phyloP scores from a whole-genome alignment of 2,888 invertebrate genomes.

The Tenthredo distinguenda region DNA sequence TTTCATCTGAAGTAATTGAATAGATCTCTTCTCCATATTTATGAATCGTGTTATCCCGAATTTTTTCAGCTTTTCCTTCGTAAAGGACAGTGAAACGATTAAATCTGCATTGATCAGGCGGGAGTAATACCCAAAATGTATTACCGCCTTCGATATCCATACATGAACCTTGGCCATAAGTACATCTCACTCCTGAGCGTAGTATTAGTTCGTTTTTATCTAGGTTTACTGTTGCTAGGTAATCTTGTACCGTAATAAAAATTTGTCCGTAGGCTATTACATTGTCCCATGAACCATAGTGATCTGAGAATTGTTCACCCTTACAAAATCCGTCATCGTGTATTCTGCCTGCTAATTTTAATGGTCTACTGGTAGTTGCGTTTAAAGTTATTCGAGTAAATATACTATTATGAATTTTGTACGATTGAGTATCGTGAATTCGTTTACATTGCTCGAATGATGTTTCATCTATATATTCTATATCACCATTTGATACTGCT shows the following conservation, averaged over 20 bases:
- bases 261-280: conserved; percentile 39
- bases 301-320: conserved; percentile 49
- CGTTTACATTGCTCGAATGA: not conserved
- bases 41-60: too few species aligned
- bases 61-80: too few species aligned
- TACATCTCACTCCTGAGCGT: conserved; percentile 18
- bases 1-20: too few species aligned
- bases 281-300: conserved; percentile 51
- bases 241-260: conserved; percentile 42
- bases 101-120: too few species aligned
- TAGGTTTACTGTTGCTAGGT: conserved; percentile 53
- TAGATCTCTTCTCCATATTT: too few species aligned
- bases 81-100: too few species aligned
- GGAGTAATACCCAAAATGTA: too few species aligned
- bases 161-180: too few species aligned
- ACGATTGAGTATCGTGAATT: not conserved
- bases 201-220: conserved; percentile 48
- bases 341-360: conserved; percentile 51
- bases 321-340: conserved; percentile 32
- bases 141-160: too few species aligned
- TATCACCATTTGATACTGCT: conserved; percentile 44
- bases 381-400: not conserved
- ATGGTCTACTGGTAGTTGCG: not conserved
- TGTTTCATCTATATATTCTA: conserved; percentile 44
- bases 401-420: not conserved